phyloP scores from a whole-genome alignment of 37 sponge, comb jelly and placozoan species.

The Petrosia ficiformis region DNA sequence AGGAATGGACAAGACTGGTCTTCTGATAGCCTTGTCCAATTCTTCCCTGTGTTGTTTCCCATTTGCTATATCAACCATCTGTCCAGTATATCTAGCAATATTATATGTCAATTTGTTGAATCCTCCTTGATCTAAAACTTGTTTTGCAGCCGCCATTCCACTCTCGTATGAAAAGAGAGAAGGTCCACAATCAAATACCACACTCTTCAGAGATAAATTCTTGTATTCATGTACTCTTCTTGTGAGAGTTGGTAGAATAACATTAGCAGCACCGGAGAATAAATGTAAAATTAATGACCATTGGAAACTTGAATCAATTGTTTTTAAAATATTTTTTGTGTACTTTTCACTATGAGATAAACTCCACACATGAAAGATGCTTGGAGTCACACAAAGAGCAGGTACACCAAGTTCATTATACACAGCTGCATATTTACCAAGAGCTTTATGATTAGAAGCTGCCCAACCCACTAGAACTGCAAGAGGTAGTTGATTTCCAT shows the following conservation, averaged over 20 bases:
- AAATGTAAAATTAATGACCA: constrained; percentile 20
- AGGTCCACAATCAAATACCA: constrained; percentile 73
- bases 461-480: constrained; percentile 67
- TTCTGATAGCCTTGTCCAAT: constrained; percentile 1
- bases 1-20: constrained; percentile 22
- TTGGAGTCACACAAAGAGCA: constrained; percentile 31
- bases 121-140: constrained; percentile 40
- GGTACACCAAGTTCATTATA: constrained; percentile 35
- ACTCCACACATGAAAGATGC: constrained; percentile 26
- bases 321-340: neutral
- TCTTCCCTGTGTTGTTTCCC: constrained; percentile 27
- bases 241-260: constrained; percentile 8
- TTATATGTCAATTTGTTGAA: neutral
- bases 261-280: constrained; percentile 40
- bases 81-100: constrained; percentile 8
- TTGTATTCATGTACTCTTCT: neutral
- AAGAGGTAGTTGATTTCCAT: constrained; percentile 13
- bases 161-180: constrained; percentile 16
- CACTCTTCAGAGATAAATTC: constrained; percentile 10
- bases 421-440: constrained; percentile 43
- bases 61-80: neutral
- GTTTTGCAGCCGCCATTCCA: constrained; percentile 54
- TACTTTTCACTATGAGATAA: neutral
- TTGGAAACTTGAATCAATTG: neutral
- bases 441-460: constrained; percentile 10